phyloP scores from a whole-genome alignment of 2,797 vertebrate genomes.

The Caiman crocodilus region DNA sequence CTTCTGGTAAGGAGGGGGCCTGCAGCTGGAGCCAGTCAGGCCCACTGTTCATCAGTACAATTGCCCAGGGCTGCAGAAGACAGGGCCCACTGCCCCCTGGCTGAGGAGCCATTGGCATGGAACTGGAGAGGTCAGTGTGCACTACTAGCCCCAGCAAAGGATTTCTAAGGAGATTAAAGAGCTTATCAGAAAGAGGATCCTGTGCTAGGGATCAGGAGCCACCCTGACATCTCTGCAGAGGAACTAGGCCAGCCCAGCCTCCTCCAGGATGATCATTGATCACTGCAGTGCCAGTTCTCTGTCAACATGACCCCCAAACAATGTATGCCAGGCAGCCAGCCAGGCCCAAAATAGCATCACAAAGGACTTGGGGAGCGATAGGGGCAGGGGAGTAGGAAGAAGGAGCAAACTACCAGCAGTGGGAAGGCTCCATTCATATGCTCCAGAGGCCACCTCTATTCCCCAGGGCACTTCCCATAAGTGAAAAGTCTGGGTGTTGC shows the following conservation, averaged over 20 bases:
- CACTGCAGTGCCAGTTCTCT: conserved; percentile 15
- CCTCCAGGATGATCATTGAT: background rate
- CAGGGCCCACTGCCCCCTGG: background rate
- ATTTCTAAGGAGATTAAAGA: conserved; percentile 62
- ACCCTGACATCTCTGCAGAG: background rate
- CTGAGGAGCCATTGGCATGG: background rate
- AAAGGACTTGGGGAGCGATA: background rate
- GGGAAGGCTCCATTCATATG: too few species aligned
- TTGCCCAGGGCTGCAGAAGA: too few species aligned
- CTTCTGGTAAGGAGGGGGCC: background rate
- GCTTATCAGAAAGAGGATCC: conserved; percentile 46
- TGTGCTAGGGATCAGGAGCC: conserved; percentile 27
- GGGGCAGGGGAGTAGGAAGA: accelerated
- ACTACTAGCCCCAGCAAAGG: background rate
- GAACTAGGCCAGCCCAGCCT: background rate
- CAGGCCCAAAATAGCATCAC: conserved; percentile 50
- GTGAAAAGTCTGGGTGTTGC: too few species aligned
- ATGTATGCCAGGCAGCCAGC: conserved; percentile 5
- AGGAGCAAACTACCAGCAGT: background rate
- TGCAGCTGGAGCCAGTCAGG: too few species aligned
- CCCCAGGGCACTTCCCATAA: too few species aligned
- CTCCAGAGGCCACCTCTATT: too few species aligned
- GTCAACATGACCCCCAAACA: conserved; percentile 54
- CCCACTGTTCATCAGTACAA: too few species aligned
- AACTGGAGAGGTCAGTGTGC: background rate